Evolutionary conservation across 1,140 invertebrate species (phyloP), one percentile per base, ranked within the genome.

Genomic region (Bacillus rossius): DNA sequence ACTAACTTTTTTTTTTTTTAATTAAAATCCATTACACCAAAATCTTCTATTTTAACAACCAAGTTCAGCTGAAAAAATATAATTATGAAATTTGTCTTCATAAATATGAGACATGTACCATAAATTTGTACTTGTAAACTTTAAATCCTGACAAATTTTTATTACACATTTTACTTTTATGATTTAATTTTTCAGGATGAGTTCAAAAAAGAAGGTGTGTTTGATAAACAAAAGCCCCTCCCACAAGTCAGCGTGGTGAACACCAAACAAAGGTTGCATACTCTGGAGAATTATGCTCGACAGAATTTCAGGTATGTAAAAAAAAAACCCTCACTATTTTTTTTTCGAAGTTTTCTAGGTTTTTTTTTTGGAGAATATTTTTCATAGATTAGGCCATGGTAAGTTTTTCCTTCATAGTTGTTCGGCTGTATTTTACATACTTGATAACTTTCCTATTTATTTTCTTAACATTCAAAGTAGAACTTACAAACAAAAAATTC

Each of bases 221-320:
- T 55, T 25, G 53, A 90, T 1, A 79, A 87, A 54, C 75, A 92
- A 10, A 86, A 87, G 64, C 83, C 89, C 43, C 84, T 85, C 47
- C 29, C 29, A 34, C 85, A 88, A 60, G 84, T 91, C 62, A 90
- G 89, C 64, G 90, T 88, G 4, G 83, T 86, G 1, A 91, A 94
- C 64, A 75, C 85, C 1, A 81, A 89, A 60, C 93, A 96, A 68
- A 91, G 92, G 69, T 94, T 94, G 2, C 90, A 99, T 69, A 99
- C 93, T 7, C 77, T 99, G 43, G 82, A 94, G 66, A 91, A 97
- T 71, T 99, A 99, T 74, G 87, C 96, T 2, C 80, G 95, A 51
- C 96, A 99, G 77, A 95, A 99, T 75, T 99, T 99, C 75, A 79
- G 85, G 83, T 84, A 73, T 62, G 53, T 64, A 60, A 1, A 45